phyloP scores from a whole-genome alignment of 2,113 vertebrate species.

The Paraplagusia blochii region DNA sequence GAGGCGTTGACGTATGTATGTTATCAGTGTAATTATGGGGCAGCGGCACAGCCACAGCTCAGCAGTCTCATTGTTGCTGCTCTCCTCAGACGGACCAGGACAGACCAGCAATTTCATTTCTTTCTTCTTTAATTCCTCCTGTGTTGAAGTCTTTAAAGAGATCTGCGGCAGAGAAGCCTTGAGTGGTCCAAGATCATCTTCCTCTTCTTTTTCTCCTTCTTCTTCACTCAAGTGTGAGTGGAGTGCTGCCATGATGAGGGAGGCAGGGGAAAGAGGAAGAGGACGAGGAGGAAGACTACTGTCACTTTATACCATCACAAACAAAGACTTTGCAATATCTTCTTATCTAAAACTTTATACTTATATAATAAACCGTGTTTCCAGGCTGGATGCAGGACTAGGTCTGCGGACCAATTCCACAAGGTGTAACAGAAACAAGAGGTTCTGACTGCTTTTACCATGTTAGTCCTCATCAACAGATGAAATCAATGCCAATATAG shows the following conservation, averaged over 20 bases:
- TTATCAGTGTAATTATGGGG: constrained; percentile 75
- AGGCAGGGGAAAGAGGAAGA: no score
- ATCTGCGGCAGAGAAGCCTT: constrained; percentile 12
- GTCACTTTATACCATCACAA: no score
- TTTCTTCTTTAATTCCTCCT: constrained; percentile 34
- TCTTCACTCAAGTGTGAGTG: constrained; percentile 17
- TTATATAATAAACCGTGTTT: no score
- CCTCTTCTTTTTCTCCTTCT: constrained; percentile 28
- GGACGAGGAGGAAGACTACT: no score
- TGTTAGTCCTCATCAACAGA: no score
- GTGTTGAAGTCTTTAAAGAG: constrained; percentile 52
- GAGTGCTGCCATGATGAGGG: constrained; percentile 8
- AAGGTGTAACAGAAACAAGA: no score
- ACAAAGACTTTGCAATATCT: no score
- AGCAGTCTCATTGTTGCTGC: constrained; percentile 71
- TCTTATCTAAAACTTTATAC: no score
- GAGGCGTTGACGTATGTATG: constrained; percentile 73
- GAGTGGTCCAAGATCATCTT: constrained; percentile 12
- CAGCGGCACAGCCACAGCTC: constrained; percentile 66
- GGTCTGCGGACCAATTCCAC: no score
- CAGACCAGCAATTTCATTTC: constrained; percentile 37
- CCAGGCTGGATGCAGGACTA: no score
- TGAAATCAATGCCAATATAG: no score
- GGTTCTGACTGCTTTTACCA: no score
- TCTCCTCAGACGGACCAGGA: constrained; percentile 58